Conservation (phyloP, 2,113 vertebrate genomes). For the Myotis brandtii region DNA sequence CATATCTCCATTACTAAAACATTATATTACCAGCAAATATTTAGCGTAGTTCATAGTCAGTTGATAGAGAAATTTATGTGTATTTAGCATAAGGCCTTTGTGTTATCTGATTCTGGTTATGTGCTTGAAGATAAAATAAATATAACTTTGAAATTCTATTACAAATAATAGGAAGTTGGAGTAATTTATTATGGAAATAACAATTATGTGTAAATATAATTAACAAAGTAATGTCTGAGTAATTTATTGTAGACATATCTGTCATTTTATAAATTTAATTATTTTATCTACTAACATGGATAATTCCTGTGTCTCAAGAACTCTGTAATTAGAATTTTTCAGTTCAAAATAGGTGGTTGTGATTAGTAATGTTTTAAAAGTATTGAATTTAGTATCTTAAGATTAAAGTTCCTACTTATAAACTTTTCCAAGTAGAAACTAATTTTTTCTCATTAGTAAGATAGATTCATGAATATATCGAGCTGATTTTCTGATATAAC, state of each 20-base stretch:
- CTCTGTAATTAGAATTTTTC: conserved; percentile 6
- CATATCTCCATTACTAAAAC: neutral
- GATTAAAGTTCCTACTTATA: neutral
- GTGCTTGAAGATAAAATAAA: neutral
- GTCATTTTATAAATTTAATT: conserved; percentile 22
- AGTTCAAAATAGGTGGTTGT: neutral
- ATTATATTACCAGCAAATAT: neutral
- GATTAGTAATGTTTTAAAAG: neutral
- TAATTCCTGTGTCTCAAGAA: neutral
- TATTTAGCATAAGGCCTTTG: neutral
- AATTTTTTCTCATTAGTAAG: conserved; percentile 53
- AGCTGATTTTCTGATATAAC: neutral
- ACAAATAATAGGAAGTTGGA: neutral
- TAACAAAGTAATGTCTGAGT: neutral
- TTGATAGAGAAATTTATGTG: neutral
- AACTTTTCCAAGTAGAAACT: neutral
- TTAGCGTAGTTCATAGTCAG: neutral
- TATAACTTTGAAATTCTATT: neutral
- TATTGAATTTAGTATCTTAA: neutral
- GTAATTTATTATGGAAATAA: neutral
- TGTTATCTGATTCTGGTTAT: neutral
- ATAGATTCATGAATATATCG: neutral
- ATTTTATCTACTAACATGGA: neutral
- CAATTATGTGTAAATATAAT: neutral
- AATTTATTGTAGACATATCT: neutral